Conservation (phyloP, 30 jellyfish, hydroid and myxozoan species). For the Hydractinia symbiolongicarpus region DNA sequence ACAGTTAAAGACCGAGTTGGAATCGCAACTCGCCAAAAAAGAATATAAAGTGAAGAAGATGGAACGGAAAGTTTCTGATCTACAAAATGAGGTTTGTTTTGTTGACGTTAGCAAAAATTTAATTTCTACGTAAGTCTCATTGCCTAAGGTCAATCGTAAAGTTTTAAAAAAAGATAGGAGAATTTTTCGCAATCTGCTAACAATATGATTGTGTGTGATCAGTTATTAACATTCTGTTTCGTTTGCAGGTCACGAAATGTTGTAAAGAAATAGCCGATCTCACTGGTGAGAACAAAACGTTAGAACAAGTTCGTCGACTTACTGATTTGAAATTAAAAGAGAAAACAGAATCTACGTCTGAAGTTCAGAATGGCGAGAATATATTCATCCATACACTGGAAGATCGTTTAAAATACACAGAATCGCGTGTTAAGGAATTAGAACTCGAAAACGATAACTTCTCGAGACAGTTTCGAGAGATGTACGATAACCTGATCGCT, state of each 20-base stretch:
- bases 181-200: no score
- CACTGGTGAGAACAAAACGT: slow-evolving; percentile 58
- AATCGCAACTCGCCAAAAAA: slow-evolving; percentile 41
- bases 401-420: slow-evolving; percentile 55
- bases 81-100: slow-evolving; percentile 45
- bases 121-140: no score
- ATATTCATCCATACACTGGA: slow-evolving; percentile 64
- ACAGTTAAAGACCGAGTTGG: slow-evolving; percentile 68
- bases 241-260: slow-evolving; percentile 23
- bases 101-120: no score
- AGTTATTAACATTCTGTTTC: neutral
- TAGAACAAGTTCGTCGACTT: slow-evolving; percentile 35
- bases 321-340: slow-evolving; percentile 30
- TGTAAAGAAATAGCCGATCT: slow-evolving; percentile 54
- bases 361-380: slow-evolving; percentile 38
- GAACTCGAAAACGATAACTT: slow-evolving; percentile 67
- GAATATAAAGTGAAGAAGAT: slow-evolving; percentile 36
- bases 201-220: no score
- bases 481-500: slow-evolving; percentile 45
- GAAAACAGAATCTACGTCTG: slow-evolving; percentile 45
- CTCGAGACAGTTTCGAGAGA: slow-evolving; percentile 48
- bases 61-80: slow-evolving; percentile 39
- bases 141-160: no score
- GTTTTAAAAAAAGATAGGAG: no score
- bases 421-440: slow-evolving; percentile 55